Evolutionary conservation across 2,888 invertebrate genomes (phyloP), one percentile per base, ranked within the genome.

Genomic region (Troglohyphantes excavatus): DNA sequence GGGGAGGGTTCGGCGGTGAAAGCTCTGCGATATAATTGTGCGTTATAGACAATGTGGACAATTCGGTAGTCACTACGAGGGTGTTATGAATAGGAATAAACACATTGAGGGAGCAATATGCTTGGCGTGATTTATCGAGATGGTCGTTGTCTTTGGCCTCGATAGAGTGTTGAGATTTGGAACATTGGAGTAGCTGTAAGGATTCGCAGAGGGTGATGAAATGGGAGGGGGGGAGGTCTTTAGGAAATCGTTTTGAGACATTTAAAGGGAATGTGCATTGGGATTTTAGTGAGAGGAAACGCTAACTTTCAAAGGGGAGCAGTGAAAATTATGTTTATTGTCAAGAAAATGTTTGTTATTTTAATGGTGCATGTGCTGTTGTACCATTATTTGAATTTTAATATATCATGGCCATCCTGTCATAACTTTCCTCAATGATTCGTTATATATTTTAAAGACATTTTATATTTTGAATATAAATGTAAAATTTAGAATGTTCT

Each of bases 41-140:
- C 23, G 43, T 33, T 7, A 13, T 5, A 26, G 63, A 26, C 63
- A 26, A 26, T 63, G 63, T 11, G 23, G 63, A 72, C 72, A 72
- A 46, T 72, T 72, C 46, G 9, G 17, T 26, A n/a, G n/a, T n/a
- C n/a, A n/a, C n/a, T n/a, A 39, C 46, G n/a, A n/a, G 13, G n/a
- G n/a, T n/a, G 72, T 72, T 72, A 53, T 72, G 72, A 72, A 72
- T 72, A 72, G 72, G 26, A 26, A 26, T 19, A 17, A n/a, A 72
- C 43, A 70, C 11, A 33, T 53, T 29, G 68, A 29, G 33, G 33
- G 29, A 68, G 33, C 46, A 72, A 72, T 27, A 33, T 21, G 72
- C 13, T 72, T 26, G 46, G 72, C 23, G 46, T 72, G 72, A 72
- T 72, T 72, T 72, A 72, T 72, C 19, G 72, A 46, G 46, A 46